These are phyloP conservation scores for Squalus acanthias DNA, from an alignment of 2,797 vertebrate genomes.

Conservation along the genomic window DNA sequence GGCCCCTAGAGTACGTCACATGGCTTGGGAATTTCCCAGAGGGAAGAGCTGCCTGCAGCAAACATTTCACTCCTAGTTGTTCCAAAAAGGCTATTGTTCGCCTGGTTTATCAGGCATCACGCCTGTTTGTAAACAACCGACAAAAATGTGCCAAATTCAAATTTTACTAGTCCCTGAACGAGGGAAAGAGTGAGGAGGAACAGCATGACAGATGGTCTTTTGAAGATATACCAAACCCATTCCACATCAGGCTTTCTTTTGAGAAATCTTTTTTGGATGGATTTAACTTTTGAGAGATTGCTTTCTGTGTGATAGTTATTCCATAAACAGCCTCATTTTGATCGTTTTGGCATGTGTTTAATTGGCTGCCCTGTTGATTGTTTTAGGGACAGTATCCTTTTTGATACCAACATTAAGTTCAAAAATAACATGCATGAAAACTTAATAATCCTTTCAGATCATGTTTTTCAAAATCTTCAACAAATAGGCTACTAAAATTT, in stretches of 20 bases:
- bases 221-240: slow-evolving; percentile 86
- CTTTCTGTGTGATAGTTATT: slow-evolving; percentile 29
- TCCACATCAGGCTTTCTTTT: slow-evolving; percentile 69
- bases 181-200: slow-evolving; percentile 66
- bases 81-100: slow-evolving; percentile 70
- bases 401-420: background rate
- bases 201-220: slow-evolving; percentile 87
- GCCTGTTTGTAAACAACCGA: slow-evolving; percentile 83
- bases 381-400: background rate
- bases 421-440: background rate
- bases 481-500: background rate
- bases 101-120: slow-evolving; percentile 74
- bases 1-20: slow-evolving; percentile 57
- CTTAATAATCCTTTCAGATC: background rate
- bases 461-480: background rate
- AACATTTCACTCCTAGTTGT: slow-evolving; percentile 43
- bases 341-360: background rate
- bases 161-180: slow-evolving; percentile 66
- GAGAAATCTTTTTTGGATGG: slow-evolving; percentile 51
- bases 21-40: slow-evolving; percentile 55
- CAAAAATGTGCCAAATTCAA: slow-evolving; percentile 73
- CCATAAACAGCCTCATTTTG: slow-evolving; percentile 9
- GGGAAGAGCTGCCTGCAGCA: slow-evolving; percentile 7
- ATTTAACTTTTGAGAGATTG: slow-evolving; percentile 29
- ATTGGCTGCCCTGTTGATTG: background rate